Conservation (phyloP, 2,888 invertebrate species). For the Beris morrisii region DNA sequence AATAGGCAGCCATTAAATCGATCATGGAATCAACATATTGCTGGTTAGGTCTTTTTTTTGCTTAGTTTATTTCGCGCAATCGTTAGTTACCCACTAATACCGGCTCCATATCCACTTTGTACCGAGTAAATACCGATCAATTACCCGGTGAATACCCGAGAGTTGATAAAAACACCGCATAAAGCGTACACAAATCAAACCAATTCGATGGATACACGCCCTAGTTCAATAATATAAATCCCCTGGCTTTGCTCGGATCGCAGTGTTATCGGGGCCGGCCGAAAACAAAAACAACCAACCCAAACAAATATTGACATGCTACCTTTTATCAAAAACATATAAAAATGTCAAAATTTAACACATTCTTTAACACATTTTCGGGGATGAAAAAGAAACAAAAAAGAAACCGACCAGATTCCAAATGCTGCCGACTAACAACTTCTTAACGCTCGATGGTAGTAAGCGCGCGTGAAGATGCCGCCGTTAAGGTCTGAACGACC, state of each 20-base stretch:
- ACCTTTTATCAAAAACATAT: constrained; percentile 31
- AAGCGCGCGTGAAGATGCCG: no score
- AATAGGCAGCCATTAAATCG: no score
- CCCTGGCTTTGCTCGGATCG: neutral
- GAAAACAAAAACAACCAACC: constrained; percentile 11
- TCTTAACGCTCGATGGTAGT: no score
- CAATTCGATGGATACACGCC: neutral
- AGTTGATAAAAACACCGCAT: neutral
- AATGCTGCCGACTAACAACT: no score
- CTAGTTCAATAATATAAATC: neutral
- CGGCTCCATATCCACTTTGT: neutral
- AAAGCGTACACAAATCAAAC: constrained; percentile 1
- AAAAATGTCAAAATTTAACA: constrained; percentile 35
- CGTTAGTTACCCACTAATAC: neutral
- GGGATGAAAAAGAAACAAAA: no score
- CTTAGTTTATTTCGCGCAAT: no score
- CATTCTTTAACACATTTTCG: constrained; percentile 31
- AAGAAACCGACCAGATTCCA: no score
- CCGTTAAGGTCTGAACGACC: no score
- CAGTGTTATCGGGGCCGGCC: neutral
- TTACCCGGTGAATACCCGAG: neutral
- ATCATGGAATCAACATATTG: no score
- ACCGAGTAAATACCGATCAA: neutral
- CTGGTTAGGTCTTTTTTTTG: no score
- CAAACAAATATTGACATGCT: constrained; percentile 28